These are phyloP conservation scores for Hyposoter didymator DNA, from an alignment of 2,888 invertebrate species.

Conservation along the genomic window DNA sequence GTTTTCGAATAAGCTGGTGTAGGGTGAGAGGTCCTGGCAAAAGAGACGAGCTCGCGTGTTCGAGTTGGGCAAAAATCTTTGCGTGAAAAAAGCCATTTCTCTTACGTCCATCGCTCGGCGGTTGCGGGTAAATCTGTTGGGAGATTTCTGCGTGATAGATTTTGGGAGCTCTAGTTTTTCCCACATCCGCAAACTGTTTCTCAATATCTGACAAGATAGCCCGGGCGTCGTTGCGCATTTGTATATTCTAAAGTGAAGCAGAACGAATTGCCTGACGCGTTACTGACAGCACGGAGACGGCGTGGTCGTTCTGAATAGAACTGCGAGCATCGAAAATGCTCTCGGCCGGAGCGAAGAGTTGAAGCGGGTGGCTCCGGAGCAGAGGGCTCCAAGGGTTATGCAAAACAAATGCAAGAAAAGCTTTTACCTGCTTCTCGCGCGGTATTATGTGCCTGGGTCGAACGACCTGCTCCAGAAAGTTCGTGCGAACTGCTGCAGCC, in stretches of 20 bases:
- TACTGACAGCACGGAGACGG: constrained; percentile 53
- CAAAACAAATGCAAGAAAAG: constrained; percentile 75
- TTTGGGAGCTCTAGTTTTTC: constrained; percentile 56
- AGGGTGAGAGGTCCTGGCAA: too few relatives aligned
- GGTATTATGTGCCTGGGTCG: constrained; percentile 19
- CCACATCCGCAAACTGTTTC: constrained; percentile 79
- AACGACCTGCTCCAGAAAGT: constrained; percentile 66
- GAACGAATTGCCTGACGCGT: constrained; percentile 76
- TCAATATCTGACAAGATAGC: constrained; percentile 69
- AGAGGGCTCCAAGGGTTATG: constrained; percentile 75
- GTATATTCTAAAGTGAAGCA: constrained; percentile 77
- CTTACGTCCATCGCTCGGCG: constrained; percentile 43
- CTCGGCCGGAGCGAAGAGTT: constrained; percentile 29
- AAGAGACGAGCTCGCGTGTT: constrained; percentile 36
- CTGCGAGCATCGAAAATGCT: constrained; percentile 19
- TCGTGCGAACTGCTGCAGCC: constrained; percentile 23
- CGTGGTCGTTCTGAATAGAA: neutral
- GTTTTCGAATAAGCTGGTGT: neutral
- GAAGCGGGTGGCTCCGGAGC: constrained; percentile 52
- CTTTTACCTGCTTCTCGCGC: constrained; percentile 75
- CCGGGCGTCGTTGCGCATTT: constrained; percentile 75
- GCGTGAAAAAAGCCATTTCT: constrained; percentile 67
- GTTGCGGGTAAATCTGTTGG: neutral
- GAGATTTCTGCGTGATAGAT: constrained; percentile 22
- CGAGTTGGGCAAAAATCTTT: constrained; percentile 23